These are phyloP conservation scores for Apodemia zela DNA, from an alignment of 2,888 invertebrate species.

Conservation along the genomic window DNA sequence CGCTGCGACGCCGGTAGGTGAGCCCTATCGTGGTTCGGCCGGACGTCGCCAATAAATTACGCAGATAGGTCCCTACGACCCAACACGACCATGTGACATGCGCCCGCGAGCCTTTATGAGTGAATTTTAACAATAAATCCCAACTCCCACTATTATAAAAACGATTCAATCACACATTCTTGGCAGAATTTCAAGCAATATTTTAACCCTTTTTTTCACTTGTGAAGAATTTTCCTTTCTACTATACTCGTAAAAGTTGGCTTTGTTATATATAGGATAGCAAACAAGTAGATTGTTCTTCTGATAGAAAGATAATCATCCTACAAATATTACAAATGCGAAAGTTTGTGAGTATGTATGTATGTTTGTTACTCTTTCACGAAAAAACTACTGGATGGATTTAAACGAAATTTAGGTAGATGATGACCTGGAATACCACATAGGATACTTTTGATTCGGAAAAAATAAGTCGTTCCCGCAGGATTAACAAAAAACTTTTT, in stretches of 20 bases:
- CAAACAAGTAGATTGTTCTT: too few species aligned
- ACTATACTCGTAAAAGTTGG: background rate
- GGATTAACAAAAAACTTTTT: too few species aligned
- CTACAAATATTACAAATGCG: too few species aligned
- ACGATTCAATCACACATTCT: background rate
- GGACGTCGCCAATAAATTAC: constrained; percentile 74
- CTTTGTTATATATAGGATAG: background rate
- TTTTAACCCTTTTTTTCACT: background rate
- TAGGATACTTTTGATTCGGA: too few species aligned
- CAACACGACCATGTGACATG: constrained; percentile 68
- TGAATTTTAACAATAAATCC: constrained; percentile 12
- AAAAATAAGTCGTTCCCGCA: too few species aligned
- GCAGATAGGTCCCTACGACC: constrained; percentile 69
- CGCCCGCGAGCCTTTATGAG: constrained; percentile 49
- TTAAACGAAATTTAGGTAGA: too few species aligned
- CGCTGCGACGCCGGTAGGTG: constrained; percentile 26
- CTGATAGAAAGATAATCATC: too few species aligned
- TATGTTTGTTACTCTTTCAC: too few species aligned
- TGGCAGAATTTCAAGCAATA: background rate
- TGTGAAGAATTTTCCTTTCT: background rate
- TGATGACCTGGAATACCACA: too few species aligned
- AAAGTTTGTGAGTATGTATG: too few species aligned
- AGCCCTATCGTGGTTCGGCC: constrained; percentile 52
- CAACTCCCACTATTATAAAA: background rate
- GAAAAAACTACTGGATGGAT: too few species aligned